A percentile compares a stretch with the other conserved stretches of the same genome.
Conservation (phyloP, 23 tunicate genomes). For the Pegea sp. region DNA sequence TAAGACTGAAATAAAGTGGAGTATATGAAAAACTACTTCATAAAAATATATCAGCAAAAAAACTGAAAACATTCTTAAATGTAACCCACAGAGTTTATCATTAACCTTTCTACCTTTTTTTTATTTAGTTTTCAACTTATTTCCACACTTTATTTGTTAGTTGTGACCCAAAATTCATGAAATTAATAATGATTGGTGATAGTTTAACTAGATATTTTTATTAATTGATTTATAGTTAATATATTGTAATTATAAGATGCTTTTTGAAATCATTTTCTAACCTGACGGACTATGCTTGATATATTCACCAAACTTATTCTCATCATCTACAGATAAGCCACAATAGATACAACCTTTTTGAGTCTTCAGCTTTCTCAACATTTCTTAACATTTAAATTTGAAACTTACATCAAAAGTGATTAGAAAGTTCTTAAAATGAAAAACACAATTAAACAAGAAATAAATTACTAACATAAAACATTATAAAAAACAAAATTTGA, state of each 20-base stretch:
- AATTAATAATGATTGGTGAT: too few species aligned
- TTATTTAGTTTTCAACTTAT: too few species aligned
- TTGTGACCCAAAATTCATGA: too few species aligned
- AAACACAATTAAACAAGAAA: background rate
- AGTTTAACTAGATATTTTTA: too few species aligned
- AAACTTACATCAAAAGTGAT: background rate
- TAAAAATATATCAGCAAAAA: too few species aligned
- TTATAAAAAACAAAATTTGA: background rate
- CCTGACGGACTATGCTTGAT: constrained; percentile 44
- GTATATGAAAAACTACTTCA: too few species aligned
- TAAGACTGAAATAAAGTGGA: background rate
- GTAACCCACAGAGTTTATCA: too few species aligned
- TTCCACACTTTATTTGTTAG: too few species aligned
- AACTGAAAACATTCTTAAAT: too few species aligned
- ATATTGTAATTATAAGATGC: too few species aligned
- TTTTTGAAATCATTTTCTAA: background rate
- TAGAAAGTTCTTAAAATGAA: background rate
- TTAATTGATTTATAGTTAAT: too few species aligned
- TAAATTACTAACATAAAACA: background rate
- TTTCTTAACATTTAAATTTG: background rate
- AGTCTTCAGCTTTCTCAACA: background rate
- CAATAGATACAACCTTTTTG: constrained; percentile 20
- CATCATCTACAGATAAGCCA: constrained; percentile 9
- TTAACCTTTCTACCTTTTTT: too few species aligned
- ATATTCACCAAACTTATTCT: constrained; percentile 32